Evolutionary conservation across 2,888 invertebrate species (phyloP).

Genomic region (Plemyria rubiginata): DNA sequence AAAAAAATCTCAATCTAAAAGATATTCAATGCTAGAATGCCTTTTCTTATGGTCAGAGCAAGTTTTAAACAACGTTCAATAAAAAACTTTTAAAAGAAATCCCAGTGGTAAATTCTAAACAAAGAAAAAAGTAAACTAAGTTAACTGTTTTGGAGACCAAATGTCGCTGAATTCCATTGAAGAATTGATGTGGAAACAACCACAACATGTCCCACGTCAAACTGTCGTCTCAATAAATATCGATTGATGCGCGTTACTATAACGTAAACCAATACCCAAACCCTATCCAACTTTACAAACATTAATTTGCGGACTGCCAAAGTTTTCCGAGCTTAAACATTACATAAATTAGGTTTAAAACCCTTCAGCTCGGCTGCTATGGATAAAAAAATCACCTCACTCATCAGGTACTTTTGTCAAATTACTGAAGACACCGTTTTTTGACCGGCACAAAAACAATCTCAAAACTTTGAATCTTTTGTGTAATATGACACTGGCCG

Average conservation of each 20-base stretch:
- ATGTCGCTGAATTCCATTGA: constrained; percentile 60
- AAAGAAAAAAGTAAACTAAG: no score
- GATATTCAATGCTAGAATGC: no score
- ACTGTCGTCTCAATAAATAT: constrained; percentile 65
- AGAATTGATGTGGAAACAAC: constrained; percentile 64
- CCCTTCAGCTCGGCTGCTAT: constrained; percentile 42
- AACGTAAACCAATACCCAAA: constrained; percentile 68
- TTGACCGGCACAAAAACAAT: constrained; percentile 76
- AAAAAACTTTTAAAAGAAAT: no score
- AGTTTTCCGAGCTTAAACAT: constrained; percentile 41
- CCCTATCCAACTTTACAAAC: constrained; percentile 50
- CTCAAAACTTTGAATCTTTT: constrained; percentile 71
- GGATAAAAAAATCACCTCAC: constrained; percentile 47
- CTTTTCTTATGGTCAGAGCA: no score
- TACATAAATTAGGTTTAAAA: constrained; percentile 54
- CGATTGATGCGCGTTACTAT: constrained; percentile 62
- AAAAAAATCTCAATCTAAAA: no score
- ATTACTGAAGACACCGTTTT: constrained; percentile 73
- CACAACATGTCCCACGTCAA: constrained; percentile 68
- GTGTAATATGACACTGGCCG: constrained; percentile 75
- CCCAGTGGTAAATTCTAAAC: no score
- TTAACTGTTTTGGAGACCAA: constrained; percentile 3
- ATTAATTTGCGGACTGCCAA: constrained; percentile 52
- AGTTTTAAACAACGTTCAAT: no score
- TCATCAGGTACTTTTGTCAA: constrained; percentile 75